Evolutionary conservation across 53 echinoderm and acorn worm species (phyloP).

Genomic region (Temnopleurus reevesii): DNA sequence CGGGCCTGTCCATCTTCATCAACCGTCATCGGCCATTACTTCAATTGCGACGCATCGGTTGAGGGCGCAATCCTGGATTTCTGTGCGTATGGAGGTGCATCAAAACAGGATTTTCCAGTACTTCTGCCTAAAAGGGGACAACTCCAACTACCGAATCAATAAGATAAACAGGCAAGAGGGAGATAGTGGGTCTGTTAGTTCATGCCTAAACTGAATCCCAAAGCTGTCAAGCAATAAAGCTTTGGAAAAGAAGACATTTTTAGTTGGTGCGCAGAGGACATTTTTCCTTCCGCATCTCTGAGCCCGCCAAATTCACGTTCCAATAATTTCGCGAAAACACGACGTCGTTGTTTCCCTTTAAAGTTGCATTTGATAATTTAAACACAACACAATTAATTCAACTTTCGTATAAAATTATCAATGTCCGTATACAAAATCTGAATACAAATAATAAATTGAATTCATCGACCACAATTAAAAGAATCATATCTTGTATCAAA

Average conservation of each 20-base stretch:
- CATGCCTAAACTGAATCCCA: conserved; percentile 13
- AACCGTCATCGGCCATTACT: too few relatives aligned
- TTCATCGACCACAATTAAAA: too few relatives aligned
- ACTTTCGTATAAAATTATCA: too few relatives aligned
- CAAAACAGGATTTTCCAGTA: background rate
- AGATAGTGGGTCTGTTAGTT: conserved; percentile 22
- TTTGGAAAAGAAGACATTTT: conserved; percentile 25
- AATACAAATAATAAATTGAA: too few relatives aligned
- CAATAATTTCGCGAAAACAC: conserved; percentile 57
- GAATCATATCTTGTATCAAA: too few relatives aligned
- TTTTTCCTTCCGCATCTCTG: conserved; percentile 13
- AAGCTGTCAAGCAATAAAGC: conserved; percentile 7
- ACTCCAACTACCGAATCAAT: conserved; percentile 1
- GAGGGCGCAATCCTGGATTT: too few relatives aligned
- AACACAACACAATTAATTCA: too few relatives aligned
- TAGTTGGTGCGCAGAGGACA: conserved; percentile 23
- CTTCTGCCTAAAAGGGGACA: background rate
- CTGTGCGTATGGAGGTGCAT: too few relatives aligned
- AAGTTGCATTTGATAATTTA: too few relatives aligned
- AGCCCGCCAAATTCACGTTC: conserved; percentile 49
- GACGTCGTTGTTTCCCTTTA: conserved; percentile 41
- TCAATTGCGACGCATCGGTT: too few relatives aligned
- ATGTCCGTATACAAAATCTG: too few relatives aligned
- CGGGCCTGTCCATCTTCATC: too few relatives aligned
- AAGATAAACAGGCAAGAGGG: conserved; percentile 24